Percentiles rank a stretch among this genome's conserved stretches.
Evolutionary conservation across 2,113 vertebrate species (phyloP).

Genomic region (Psettodes erumei): DNA sequence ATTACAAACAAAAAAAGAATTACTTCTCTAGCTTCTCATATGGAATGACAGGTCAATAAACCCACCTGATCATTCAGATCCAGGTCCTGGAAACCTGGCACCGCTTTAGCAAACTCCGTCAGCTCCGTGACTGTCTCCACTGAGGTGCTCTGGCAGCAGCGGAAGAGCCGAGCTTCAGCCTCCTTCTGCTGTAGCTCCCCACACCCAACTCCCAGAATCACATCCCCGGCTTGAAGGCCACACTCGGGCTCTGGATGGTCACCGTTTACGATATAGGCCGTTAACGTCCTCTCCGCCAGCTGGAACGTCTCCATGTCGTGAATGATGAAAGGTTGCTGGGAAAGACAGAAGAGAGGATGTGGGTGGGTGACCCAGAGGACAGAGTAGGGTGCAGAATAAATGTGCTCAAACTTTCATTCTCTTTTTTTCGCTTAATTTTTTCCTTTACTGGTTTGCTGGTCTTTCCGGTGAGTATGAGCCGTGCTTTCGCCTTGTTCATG

Average conservation of each 20-base stretch:
- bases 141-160: constrained; percentile 95
- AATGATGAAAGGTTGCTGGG: constrained; percentile 92
- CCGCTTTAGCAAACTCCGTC: constrained; percentile 95
- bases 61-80: constrained; percentile 95
- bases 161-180: constrained; percentile 93
- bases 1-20: neutral
- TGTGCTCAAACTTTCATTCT: neutral
- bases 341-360: neutral
- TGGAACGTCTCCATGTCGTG: constrained; percentile 98
- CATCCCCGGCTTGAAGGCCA: constrained; percentile 76
- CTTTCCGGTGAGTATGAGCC: constrained; percentile 93
- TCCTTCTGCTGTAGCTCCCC: constrained; percentile 89
- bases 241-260: constrained; percentile 85
- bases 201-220: constrained; percentile 81
- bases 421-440: neutral
- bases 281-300: constrained; percentile 93
- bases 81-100: constrained; percentile 90
- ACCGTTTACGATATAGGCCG: constrained; percentile 86
- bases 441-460: constrained; percentile 87
- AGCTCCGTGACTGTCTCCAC: constrained; percentile 96
- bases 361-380: neutral
- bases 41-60: neutral
- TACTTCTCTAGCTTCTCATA: neutral
- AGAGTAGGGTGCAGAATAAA: neutral
- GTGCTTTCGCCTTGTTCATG: constrained; percentile 96